Base-by-base conservation (phyloP, 2,888 invertebrate species). In the Drosophila gaucha region DNA sequence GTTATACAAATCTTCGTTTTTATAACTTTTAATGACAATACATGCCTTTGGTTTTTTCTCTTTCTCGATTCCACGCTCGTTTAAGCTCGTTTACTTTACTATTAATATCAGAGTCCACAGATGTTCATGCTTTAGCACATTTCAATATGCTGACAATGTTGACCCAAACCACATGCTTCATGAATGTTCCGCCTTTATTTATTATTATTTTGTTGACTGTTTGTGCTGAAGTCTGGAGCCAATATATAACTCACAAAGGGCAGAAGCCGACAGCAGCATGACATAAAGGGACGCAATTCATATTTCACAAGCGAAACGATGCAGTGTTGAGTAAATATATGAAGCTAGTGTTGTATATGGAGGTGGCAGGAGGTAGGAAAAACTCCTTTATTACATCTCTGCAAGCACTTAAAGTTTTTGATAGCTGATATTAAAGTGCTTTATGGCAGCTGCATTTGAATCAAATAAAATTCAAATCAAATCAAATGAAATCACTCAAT, bases 401-500 rank as follows among this genome's bases (percentile, higher is more conserved):
- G 18, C 12, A 38, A 18, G 31, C 36, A 5, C 10, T 46, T 31
- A 31, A 30, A 20, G 31, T 14, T 28, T 12, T 30, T 3, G 6
- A 2, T 14, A n/a, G 1, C n/a, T 39, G 3, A 3, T 59, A 14
- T 24, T 24, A 28, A 52, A 56, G 50, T 46, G 14, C 18, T 54
- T 35, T 49, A 38, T 50, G 51, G 36, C 70, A 67, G 70, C 67
- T 64, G 67, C 67, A 69, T 43, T 28, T 28, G 16, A 35, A 49
- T 49, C 49, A 49, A 16, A 44, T 18, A 28, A 24, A 44, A 31
- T 46, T 28, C 44, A 46, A 20, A 49, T 49, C 35, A 26, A 35
- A 49, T 46, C 62, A 55, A 63, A 74, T 59, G 56, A 59, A 73
- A 74, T 73, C 72, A 63, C 51, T 73, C 60, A 65, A 68, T 65